A percentile compares a stretch with the other conserved stretches of the same genome.
phyloP scores from a whole-genome alignment of 2,797 vertebrate genomes.

The Tapirus indicus region DNA sequence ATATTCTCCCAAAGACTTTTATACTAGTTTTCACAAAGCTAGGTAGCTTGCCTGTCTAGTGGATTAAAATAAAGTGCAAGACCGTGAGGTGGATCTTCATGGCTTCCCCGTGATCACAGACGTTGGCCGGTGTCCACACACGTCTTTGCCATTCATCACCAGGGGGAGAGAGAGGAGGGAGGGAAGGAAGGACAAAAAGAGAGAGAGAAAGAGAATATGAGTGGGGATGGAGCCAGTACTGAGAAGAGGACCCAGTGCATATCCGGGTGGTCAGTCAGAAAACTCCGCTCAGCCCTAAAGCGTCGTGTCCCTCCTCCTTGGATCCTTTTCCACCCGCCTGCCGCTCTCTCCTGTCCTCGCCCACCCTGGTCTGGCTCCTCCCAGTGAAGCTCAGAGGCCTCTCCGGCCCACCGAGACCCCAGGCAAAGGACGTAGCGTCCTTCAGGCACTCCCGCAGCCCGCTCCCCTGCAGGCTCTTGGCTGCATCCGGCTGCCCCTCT shows the following conservation, averaged over 20 bases:
- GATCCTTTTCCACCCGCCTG: rapidly evolving
- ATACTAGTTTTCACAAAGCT: rapidly evolving
- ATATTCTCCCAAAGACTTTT: not conserved
- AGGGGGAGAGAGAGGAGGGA: not conserved
- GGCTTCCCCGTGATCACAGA: rapidly evolving
- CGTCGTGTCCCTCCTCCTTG: not conserved
- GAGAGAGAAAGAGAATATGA: not conserved
- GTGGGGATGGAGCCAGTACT: rapidly evolving
- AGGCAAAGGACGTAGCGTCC: rapidly evolving
- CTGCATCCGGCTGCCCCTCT: rapidly evolving
- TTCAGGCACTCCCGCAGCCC: rapidly evolving
- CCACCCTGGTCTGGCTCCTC: not conserved
- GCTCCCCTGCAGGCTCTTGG: rapidly evolving
- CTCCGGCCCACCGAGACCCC: not conserved
- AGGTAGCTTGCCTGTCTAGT: no score
- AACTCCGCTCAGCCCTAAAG: rapidly evolving
- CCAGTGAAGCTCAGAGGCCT: not conserved
- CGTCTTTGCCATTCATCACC: rapidly evolving
- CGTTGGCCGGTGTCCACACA: rapidly evolving
- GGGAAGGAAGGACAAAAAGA: not conserved
- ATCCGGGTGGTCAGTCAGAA: rapidly evolving
- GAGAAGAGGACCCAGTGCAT: not conserved
- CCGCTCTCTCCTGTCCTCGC: not conserved
- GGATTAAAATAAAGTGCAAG: rapidly evolving
- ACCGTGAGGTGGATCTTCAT: rapidly evolving